Base-by-base conservation (phyloP, 2,888 invertebrate species). In the Protophormia terraenovae region DNA sequence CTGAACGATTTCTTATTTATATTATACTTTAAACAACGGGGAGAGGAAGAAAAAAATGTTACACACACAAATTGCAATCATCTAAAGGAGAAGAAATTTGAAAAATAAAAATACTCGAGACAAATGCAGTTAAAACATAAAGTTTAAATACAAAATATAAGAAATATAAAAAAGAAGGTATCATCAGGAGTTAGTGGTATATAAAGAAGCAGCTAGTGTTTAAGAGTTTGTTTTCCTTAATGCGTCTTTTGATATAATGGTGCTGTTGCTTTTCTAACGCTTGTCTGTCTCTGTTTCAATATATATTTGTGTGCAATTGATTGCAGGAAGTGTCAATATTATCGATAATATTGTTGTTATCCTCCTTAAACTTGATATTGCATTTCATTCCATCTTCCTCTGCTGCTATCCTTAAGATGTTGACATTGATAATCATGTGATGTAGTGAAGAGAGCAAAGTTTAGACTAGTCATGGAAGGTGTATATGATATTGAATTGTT, bases 311-410 rank as follows among this genome's bases (percentile, higher is more conserved):
- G 55, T 80, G 73, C 82, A 84, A 84, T 86, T 87, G 86, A 87
- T 87, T 87, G 84, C 86, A 86, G 86, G 87, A 86, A 87, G 86
- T 87, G 89, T 89, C 89, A 88, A 88, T 87, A 88, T 87, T 88
- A 88, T 89, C 87, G 88, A 87, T 88, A 88, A 86, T 86, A 87
- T 87, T 86, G 80, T 87, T 85, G 82, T 85, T 85, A 85, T 85
- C 78, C 84, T 82, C 45, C 82, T 75, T 75, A 81, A 81, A 81
- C 77, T 78, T 82, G 75, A 85, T 78, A 82, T 75, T 82, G 71
- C 50, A 45, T 66, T 69, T 73, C 64, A 45, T 55, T 67, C 19
- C 19, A 24, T 14, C 14, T 2, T 27, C 19, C 24, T 14, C 14
- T 2, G 7, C 35, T 22, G 32, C 45, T 47, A 38, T 75, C 24